Conservation (phyloP, 2,113 vertebrate species). For the Rafetus swinhoei region DNA sequence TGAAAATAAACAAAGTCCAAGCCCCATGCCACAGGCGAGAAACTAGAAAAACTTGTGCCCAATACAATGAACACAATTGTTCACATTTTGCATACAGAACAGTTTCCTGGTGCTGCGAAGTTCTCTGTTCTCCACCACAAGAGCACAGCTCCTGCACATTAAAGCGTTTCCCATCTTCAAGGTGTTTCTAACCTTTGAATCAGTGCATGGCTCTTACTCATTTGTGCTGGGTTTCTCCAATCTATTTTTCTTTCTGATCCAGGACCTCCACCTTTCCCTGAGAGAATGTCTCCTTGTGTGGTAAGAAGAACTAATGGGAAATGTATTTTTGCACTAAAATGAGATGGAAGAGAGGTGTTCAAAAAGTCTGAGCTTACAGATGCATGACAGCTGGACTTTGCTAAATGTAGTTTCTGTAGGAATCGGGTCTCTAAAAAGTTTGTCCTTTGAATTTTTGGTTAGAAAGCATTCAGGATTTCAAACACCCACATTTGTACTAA, state of each 20-base stretch:
- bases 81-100: not conserved
- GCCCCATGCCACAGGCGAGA: not conserved
- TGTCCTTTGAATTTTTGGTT: not conserved
- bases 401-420: not conserved
- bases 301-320: not conserved
- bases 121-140: slow-evolving; percentile 4
- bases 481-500: not conserved
- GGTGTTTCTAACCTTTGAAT: not conserved
- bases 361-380: not conserved
- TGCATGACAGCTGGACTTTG: not conserved
- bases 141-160: not conserved
- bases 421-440: not conserved
- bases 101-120: slow-evolving; percentile 3
- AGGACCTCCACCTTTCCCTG: not conserved
- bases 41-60: not conserved
- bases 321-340: not conserved
- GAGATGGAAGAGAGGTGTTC: not conserved
- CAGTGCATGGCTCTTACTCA: not conserved
- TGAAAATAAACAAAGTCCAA: slow-evolving; percentile 24
- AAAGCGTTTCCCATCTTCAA: not conserved
- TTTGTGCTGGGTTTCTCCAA: not conserved
- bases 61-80: slow-evolving; percentile 8
- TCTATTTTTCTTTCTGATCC: not conserved
- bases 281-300: not conserved
- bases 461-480: not conserved